Evolutionary conservation across 2,888 invertebrate genomes (phyloP).

Genomic region (Trypoxylon attenuatum): DNA sequence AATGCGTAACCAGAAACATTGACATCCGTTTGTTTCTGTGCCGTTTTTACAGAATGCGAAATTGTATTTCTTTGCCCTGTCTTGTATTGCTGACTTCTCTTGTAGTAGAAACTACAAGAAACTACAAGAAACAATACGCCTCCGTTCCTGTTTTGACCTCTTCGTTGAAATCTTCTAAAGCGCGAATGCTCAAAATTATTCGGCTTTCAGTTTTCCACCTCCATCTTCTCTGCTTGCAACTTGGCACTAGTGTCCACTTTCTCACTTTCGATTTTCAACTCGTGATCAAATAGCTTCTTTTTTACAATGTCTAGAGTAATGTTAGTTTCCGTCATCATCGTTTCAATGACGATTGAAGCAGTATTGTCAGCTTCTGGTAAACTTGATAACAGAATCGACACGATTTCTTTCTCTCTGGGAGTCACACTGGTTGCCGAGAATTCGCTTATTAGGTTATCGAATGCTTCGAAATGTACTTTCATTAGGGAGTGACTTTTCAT

Average conservation of each 20-base stretch:
- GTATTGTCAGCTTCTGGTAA: not conserved
- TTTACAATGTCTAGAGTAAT: too few species aligned
- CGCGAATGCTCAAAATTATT: too few species aligned
- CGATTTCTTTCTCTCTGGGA: too few species aligned
- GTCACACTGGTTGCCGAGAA: too few species aligned
- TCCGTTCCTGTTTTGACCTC: not conserved
- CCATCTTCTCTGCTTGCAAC: not conserved
- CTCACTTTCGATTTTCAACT: not conserved
- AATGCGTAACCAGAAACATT: not conserved
- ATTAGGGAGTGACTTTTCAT: not conserved
- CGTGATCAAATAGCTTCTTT: too few species aligned
- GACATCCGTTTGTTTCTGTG: too few species aligned
- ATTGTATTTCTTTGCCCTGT: not conserved
- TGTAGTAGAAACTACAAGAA: conserved; percentile 1
- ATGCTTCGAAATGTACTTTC: not conserved
- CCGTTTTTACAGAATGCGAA: too few species aligned
- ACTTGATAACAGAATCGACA: not conserved
- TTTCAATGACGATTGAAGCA: conserved; percentile 1
- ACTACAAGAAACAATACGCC: too few species aligned
- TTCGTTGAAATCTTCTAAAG: too few species aligned
- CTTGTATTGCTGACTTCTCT: not conserved
- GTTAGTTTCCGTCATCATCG: too few species aligned
- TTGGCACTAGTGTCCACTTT: not conserved
- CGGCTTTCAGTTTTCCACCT: not conserved
- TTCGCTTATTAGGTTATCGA: not conserved